Conservation (phyloP, 2,113 vertebrate species). For the Furnarius figulus region DNA sequence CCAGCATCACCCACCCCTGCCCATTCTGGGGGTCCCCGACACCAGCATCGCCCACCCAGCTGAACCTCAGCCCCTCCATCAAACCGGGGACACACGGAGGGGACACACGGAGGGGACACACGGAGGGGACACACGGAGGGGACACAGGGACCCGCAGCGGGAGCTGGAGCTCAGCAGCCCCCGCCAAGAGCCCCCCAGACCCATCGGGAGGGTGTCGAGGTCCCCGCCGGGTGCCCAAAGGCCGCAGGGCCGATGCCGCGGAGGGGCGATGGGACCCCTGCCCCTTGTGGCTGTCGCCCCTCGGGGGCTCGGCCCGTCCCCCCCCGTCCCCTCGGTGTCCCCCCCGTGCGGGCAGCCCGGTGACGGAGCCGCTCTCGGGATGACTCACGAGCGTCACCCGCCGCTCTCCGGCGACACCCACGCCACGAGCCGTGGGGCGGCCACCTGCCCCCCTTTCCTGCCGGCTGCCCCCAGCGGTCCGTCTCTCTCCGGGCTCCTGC, state of each 20-base stretch:
- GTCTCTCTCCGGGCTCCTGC: background rate
- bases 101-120: background rate
- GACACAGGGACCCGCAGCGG: background rate
- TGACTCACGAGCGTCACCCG: slow-evolving; percentile 18
- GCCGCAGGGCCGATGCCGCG: fast-evolving
- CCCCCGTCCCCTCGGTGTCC: background rate
- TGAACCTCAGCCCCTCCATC: background rate
- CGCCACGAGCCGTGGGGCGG: background rate
- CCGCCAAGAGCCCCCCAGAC: background rate
- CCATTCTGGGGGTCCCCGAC: background rate
- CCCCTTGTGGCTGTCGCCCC: background rate
- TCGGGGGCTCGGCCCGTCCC: background rate
- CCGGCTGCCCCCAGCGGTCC: background rate
- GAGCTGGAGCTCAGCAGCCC: background rate
- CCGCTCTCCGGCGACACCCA: background rate
- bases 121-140: background rate
- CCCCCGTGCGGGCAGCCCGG: background rate
- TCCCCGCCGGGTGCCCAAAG: background rate
- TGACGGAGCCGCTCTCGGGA: background rate
- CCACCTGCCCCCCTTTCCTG: background rate
- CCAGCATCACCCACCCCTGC: background rate
- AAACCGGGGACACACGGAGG: background rate
- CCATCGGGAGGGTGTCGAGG: too few species aligned
- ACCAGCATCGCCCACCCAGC: background rate
- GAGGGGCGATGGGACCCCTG: background rate